Percentiles rank a stretch among this genome's conserved stretches.
Evolutionary conservation across 2,888 invertebrate genomes (phyloP).

Genomic region (Lithophane ornitopus): DNA sequence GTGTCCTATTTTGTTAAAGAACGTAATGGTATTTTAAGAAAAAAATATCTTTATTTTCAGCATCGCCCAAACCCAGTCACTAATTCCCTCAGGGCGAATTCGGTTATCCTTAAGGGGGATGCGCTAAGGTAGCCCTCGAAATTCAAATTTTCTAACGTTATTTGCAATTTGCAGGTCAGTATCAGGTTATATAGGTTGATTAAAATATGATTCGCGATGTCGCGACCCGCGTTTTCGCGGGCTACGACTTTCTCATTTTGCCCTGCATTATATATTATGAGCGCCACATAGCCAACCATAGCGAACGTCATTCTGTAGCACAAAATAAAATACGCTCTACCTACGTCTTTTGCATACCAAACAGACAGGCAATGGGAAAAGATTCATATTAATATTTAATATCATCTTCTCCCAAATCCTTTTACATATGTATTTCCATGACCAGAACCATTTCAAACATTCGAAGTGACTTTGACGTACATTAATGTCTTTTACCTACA

Average conservation of each 20-base stretch:
- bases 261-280: neutral
- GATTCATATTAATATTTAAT: slow-evolving; percentile 1
- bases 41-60: neutral
- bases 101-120: neutral
- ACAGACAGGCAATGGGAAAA: neutral
- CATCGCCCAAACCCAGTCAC: neutral
- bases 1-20: neutral
- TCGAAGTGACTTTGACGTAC: neutral
- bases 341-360: neutral
- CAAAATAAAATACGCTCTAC: neutral
- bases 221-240: no score
- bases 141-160: no score
- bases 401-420: neutral
- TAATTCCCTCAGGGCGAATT: neutral
- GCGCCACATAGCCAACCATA: neutral
- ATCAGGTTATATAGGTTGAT: no score
- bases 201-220: no score
- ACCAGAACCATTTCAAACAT: neutral
- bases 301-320: neutral
- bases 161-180: no score
- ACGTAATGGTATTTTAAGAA: no score
- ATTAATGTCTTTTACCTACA: neutral
- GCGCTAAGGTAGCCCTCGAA: no score
- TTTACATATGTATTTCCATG: neutral
- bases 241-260: neutral